Evolutionary conservation across 2,797 vertebrate genomes (phyloP).

Genomic region (Eulemur coronatus): DNA sequence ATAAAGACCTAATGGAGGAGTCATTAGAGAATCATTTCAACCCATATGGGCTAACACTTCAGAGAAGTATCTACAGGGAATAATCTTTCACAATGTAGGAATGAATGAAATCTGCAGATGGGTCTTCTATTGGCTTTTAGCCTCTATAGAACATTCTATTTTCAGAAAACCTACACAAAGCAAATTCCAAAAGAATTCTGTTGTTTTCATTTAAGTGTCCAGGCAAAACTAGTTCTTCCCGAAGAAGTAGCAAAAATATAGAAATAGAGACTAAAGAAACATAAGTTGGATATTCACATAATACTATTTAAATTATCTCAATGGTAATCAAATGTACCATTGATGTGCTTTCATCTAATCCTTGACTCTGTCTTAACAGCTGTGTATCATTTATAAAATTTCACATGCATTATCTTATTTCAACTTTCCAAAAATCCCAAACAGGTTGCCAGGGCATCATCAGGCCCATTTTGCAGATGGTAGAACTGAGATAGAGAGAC

Average conservation of each 20-base stretch:
- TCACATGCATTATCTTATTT: conserved; percentile 7
- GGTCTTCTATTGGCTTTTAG: background rate
- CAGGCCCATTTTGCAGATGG: background rate
- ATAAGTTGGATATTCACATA: background rate
- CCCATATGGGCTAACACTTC: conserved; percentile 37
- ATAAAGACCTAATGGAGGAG: conserved; percentile 44
- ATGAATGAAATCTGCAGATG: background rate
- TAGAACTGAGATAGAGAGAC: background rate
- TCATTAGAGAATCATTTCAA: conserved; percentile 13
- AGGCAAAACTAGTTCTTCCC: background rate
- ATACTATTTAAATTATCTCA: conserved; percentile 1
- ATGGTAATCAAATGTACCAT: background rate
- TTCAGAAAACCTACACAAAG: conserved; percentile 59
- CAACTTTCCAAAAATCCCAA: background rate
- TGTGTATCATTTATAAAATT: background rate
- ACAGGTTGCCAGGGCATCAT: background rate
- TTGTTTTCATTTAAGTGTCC: background rate
- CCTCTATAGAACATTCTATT: background rate
- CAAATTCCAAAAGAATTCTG: conserved; percentile 12
- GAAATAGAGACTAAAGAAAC: background rate
- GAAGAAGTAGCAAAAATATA: background rate
- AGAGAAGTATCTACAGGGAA: background rate
- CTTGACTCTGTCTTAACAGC: background rate
- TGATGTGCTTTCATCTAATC: background rate
- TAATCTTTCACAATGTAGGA: conserved; percentile 18